Percentiles rank a stretch among this genome's conserved stretches.
These are phyloP conservation scores for Watsonalla cultraria DNA, from an alignment of 2,888 invertebrate species.

Conservation along the genomic window DNA sequence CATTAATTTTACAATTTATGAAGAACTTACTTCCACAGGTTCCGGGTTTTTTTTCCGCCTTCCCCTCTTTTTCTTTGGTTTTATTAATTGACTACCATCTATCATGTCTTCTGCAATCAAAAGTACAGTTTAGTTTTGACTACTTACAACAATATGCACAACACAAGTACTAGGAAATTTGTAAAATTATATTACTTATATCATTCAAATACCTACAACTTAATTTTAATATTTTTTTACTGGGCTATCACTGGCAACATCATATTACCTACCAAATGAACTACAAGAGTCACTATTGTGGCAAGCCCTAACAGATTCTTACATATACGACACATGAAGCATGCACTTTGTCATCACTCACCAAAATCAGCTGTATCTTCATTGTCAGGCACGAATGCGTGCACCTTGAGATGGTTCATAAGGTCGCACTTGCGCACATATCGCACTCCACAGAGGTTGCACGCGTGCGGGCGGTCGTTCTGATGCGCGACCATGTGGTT, in stretches of 20 bases:
- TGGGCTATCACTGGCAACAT: too few species aligned
- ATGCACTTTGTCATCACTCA: constrained; percentile 21
- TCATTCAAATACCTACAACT: too few species aligned
- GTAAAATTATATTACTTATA: too few species aligned
- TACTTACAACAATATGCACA: too few species aligned
- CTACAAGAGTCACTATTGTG: too few species aligned
- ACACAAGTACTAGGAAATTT: too few species aligned
- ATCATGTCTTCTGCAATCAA: constrained; percentile 54
- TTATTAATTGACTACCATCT: constrained; percentile 51
- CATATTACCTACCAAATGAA: too few species aligned
- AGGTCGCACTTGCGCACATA: constrained; percentile 89
- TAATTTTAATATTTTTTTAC: too few species aligned
- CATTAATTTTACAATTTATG: constrained; percentile 1
- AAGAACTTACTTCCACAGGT: constrained; percentile 47
- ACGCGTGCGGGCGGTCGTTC: constrained; percentile 89
- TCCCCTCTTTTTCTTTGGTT: constrained; percentile 71
- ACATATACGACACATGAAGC: not conserved
- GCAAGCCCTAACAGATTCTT: too few species aligned
- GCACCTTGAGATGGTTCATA: constrained; percentile 90
- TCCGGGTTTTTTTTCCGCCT: constrained; percentile 66
- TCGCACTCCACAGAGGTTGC: constrained; percentile 89
- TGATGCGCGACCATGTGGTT: constrained; percentile 94
- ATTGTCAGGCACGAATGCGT: constrained; percentile 86
- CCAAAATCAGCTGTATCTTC: constrained; percentile 77
- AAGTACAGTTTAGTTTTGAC: not conserved